Evolutionary conservation across 1,140 invertebrate genomes (phyloP).

Genomic region (Drosophila nasuta): DNA sequence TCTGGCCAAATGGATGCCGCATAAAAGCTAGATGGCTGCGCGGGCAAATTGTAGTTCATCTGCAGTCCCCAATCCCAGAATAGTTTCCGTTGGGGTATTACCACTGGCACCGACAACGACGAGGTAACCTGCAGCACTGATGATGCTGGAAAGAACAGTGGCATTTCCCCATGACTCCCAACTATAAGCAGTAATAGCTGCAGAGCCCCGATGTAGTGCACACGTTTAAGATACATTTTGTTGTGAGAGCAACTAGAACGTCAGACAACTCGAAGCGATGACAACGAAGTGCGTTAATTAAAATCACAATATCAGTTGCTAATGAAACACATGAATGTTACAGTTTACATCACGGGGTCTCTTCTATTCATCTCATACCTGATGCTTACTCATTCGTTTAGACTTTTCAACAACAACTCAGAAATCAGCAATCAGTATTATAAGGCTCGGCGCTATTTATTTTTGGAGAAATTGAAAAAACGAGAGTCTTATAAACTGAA

Average conservation of each 20-base stretch:
- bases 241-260: constrained; percentile 20
- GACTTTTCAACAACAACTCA: too few relatives aligned
- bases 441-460: too few relatives aligned
- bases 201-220: constrained; percentile 27
- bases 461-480: too few relatives aligned
- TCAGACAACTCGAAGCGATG: background rate
- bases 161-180: constrained; percentile 17
- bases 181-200: constrained; percentile 22
- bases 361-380: background rate
- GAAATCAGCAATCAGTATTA: too few relatives aligned
- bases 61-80: constrained; percentile 77
- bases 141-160: constrained; percentile 58
- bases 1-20: constrained; percentile 67
- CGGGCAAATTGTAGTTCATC: constrained; percentile 70
- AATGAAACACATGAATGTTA: constrained; percentile 46
- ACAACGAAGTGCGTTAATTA: constrained; percentile 49
- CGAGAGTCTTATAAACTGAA: background rate
- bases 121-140: constrained; percentile 68
- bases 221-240: constrained; percentile 51
- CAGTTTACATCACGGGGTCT: constrained; percentile 40
- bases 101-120: constrained; percentile 64
- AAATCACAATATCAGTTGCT: constrained; percentile 48
- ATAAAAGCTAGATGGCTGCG: constrained; percentile 55
- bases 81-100: constrained; percentile 55
- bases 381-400: background rate